These are phyloP conservation scores for Capitulum mitella DNA, from an alignment of 2,888 invertebrate species.

Conservation along the genomic window DNA sequence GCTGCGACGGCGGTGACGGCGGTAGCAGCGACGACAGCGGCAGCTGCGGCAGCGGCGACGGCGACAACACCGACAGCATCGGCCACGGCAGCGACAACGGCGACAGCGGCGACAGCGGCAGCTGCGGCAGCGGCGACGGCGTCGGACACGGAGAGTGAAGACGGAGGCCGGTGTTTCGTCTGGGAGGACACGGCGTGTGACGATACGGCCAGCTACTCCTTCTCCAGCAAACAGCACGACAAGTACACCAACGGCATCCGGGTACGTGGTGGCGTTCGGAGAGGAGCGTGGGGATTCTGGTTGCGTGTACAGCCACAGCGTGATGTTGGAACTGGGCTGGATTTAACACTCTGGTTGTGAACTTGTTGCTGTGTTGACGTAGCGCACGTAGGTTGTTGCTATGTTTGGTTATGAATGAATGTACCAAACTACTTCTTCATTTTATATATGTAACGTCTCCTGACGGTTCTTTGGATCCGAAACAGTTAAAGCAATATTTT, in stretches of 20 bases:
- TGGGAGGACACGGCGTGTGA: background rate
- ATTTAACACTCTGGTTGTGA: no score
- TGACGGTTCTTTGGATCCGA: no score
- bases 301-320: no score
- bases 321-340: no score
- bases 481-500: no score
- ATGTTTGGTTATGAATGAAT: no score
- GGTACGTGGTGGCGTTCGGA: background rate
- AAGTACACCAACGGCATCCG: conserved; percentile 1
- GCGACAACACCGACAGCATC: background rate
- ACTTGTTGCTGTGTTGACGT: no score
- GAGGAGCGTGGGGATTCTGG: background rate
- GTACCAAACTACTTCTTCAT: no score
- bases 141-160: conserved; percentile 1
- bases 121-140: background rate
- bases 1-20: background rate
- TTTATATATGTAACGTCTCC: no score
- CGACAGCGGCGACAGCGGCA: background rate
- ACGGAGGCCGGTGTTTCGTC: background rate
- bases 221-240: background rate
- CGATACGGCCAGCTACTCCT: background rate
- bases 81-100: background rate
- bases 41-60: background rate
- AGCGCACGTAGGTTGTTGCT: no score
- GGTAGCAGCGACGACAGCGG: background rate